A percentile compares a stretch with the other conserved stretches of the same genome.
These are phyloP conservation scores for human (Homo sapiens) DNA, from an alignment of 2,113 vertebrate genomes.

Conservation along the genomic window DNA sequence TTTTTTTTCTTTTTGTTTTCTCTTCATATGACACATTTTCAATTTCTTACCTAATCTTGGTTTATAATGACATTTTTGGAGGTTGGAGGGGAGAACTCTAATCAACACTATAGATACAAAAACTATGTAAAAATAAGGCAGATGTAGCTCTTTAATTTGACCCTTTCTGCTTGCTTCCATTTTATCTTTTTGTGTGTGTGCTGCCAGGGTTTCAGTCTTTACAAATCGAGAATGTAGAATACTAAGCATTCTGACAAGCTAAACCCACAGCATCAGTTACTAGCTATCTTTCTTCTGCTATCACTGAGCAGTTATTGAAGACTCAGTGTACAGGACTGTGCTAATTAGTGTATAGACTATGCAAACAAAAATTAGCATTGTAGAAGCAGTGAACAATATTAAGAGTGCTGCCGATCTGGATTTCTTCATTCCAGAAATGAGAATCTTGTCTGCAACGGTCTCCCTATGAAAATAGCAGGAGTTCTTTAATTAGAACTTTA, in stretches of 20 bases:
- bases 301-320: slow-evolving; percentile 5
- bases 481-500: slow-evolving; percentile 36
- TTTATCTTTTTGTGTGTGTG: neutral
- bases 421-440: neutral
- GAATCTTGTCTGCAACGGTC: neutral
- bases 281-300: neutral
- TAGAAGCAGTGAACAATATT: neutral
- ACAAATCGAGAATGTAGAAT: neutral
- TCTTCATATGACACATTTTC: neutral
- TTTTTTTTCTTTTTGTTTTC: neutral
- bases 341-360: neutral
- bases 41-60: neutral
- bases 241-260: neutral
- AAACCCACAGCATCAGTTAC: neutral
- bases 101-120: neutral
- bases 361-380: neutral
- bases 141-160: neutral
- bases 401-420: neutral
- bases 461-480: neutral
- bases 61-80: slow-evolving; percentile 28
- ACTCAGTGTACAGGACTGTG: neutral
- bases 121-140: neutral
- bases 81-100: neutral
- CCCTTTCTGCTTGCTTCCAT: neutral
- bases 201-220: slow-evolving; percentile 9